These are phyloP conservation scores for Caenorhabditis imperialis DNA, from an alignment of 2,888 invertebrate species.

Conservation along the genomic window DNA sequence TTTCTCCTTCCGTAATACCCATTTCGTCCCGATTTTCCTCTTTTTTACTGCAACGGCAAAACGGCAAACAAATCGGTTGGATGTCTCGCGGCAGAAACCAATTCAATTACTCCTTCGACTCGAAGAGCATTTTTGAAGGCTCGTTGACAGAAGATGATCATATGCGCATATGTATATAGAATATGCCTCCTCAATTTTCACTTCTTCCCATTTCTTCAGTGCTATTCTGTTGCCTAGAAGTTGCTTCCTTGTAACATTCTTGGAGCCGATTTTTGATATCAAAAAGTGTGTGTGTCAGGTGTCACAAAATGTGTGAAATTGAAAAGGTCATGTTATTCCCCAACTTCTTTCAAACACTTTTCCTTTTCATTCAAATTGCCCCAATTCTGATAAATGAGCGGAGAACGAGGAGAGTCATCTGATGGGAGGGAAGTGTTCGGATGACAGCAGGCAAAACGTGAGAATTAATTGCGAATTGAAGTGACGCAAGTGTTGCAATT, in stretches of 20 bases:
- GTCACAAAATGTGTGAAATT: conserved; percentile 32
- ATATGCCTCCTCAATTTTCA: conserved; percentile 2
- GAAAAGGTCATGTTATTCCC: not conserved
- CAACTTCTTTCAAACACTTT: not conserved
- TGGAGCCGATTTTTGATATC: conserved; percentile 39
- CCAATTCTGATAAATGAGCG: conserved; percentile 15
- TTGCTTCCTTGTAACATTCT: too few species aligned
- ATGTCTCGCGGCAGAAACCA: conserved; percentile 22
- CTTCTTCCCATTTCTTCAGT: not conserved
- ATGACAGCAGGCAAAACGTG: conserved; percentile 6
- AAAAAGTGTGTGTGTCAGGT: conserved; percentile 22
- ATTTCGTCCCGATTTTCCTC: conserved; percentile 24
- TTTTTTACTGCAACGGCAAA: conserved; percentile 13
- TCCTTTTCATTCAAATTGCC: not conserved
- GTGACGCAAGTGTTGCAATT: conserved; percentile 57
- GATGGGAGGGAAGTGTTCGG: conserved; percentile 31
- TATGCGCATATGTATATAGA: not conserved
- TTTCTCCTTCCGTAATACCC: conserved; percentile 47
- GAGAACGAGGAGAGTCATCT: conserved; percentile 5
- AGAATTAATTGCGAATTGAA: conserved; percentile 51
- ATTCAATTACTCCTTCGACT: conserved; percentile 42
- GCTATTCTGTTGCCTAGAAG: conserved; percentile 4
- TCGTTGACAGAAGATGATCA: not conserved
- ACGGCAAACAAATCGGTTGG: conserved; percentile 41
- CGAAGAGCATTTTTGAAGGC: conserved; percentile 26